Base-by-base conservation (phyloP, 1,140 invertebrate species). In the Rhopalosiphum padi region DNA sequence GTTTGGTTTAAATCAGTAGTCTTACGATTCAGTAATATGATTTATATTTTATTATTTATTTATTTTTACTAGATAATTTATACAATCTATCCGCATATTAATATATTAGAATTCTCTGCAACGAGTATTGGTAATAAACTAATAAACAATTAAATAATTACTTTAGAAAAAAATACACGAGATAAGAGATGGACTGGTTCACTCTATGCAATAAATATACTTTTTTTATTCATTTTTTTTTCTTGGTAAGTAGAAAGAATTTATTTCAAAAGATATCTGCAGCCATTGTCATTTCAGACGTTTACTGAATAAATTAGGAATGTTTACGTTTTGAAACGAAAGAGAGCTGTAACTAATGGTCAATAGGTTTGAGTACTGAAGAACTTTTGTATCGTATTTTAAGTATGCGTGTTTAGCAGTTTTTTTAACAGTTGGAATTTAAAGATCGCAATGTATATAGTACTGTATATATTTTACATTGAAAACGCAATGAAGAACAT, bases 391-490 rank as follows among this genome's bases (percentile, higher is more conserved):
- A n/a, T 77, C 30, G 15, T 77, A n/a, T 77, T 68, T 68, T 77
- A 77, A n/a, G 60, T n/a, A n/a, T 77, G 30, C 15, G n/a, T n/a
- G 30, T 77, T n/a, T 77, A 18, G 1, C 11, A 77, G 30, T 18
- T 77, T 77, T 77, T 77, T 77, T 77, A n/a, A 77, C n/a, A 77
- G 30, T 77, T 77, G 60, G 15, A 77, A 77, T 77, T n/a, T 77
- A n/a, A 77, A 77, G 18, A 77, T n/a, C 15, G 23, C n/a, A 22
- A 53, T 53, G 6, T 53, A 7, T 53, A 53, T 68, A n/a, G n/a
- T n/a, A 68, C 11, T 68, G 60, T 68, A 18, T 15, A 11, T 23
- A 21, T 77, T 77, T 35, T 77, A 77, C n/a, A n/a, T 53, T 23
- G 11, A 9, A 68, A 9, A 15, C 30, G 15, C 15, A 77, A 77